Percentiles rank a stretch among this genome's conserved stretches.
Evolutionary conservation across 2,797 vertebrate species (phyloP).

Genomic region (Sebastes elongatus): DNA sequence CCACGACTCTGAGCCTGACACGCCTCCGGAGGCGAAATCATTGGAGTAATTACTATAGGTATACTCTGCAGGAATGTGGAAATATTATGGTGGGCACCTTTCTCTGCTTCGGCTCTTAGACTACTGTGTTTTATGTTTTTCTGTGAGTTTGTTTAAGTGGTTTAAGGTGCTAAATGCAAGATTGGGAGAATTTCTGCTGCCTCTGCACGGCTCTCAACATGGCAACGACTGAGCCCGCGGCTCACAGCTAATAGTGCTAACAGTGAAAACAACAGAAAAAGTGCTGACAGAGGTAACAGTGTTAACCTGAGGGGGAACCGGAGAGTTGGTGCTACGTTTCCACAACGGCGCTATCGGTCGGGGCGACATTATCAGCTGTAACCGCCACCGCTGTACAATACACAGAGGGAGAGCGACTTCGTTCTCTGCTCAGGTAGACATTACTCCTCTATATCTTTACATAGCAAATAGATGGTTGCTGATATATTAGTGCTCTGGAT

Average conservation of each 20-base stretch:
- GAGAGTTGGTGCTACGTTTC: neutral
- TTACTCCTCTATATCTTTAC: too few species aligned
- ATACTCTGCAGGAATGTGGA: constrained; percentile 28
- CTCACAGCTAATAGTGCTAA: too few species aligned
- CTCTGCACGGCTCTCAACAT: neutral
- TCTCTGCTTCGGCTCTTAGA: neutral
- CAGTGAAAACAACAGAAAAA: too few species aligned
- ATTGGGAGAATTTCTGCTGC: neutral
- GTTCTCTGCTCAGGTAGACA: too few species aligned
- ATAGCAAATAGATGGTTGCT: neutral
- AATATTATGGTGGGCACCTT: constrained; percentile 3
- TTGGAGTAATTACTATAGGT: constrained; percentile 53
- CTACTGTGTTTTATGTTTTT: neutral
- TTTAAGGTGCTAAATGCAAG: neutral
- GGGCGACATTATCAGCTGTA: neutral
- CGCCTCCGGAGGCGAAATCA: constrained; percentile 43
- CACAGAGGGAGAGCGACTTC: neutral
- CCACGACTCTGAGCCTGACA: constrained; percentile 32
- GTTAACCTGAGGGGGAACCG: neutral
- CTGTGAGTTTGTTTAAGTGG: neutral
- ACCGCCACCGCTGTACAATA: neutral
- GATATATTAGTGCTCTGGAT: too few species aligned
- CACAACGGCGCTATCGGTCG: neutral
- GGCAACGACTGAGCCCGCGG: neutral
- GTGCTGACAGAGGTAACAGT: neutral